Evolutionary conservation across 2,113 vertebrate genomes (phyloP).

Genomic region (Xyrauchen texanus): DNA sequence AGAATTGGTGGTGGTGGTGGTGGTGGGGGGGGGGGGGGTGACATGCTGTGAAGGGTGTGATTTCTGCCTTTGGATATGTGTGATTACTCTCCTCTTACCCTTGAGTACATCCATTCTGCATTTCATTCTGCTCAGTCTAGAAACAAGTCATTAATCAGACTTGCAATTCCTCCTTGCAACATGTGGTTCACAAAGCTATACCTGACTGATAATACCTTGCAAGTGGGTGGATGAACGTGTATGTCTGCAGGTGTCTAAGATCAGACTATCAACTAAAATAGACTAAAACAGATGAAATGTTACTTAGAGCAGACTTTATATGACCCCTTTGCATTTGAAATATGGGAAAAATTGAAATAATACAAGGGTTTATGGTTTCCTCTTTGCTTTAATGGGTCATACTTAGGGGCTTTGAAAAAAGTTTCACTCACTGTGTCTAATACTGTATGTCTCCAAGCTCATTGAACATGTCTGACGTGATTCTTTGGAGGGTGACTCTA

Average conservation of each 20-base stretch:
- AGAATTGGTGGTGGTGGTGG: no score
- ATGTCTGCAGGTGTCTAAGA: conserved; percentile 39
- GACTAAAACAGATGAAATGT: conserved; percentile 61
- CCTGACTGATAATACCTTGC: conserved; percentile 43
- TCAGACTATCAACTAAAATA: conserved; percentile 17
- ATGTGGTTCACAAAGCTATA: conserved; percentile 54
- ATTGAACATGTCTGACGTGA: not conserved
- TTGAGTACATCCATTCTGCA: not conserved
- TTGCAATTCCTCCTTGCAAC: not conserved
- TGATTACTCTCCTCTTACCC: not conserved
- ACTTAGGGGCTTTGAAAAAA: no score
- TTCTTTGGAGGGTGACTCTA: conserved; percentile 50
- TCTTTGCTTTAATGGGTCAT: conserved; percentile 19
- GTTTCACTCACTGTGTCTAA: conserved; percentile 13
- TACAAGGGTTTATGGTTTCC: conserved; percentile 37
- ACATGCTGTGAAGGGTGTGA: no score
- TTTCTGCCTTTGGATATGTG: no score
- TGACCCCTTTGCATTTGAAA: not conserved
- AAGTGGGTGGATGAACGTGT: conserved; percentile 17
- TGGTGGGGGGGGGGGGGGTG: no score
- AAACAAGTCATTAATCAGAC: conserved; percentile 14
- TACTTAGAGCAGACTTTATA: conserved; percentile 48
- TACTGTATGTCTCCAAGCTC: not conserved
- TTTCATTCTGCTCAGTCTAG: not conserved
- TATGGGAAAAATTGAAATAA: not conserved